These are phyloP conservation scores for Eurois occulta DNA, from an alignment of 2,888 invertebrate species.

Conservation along the genomic window DNA sequence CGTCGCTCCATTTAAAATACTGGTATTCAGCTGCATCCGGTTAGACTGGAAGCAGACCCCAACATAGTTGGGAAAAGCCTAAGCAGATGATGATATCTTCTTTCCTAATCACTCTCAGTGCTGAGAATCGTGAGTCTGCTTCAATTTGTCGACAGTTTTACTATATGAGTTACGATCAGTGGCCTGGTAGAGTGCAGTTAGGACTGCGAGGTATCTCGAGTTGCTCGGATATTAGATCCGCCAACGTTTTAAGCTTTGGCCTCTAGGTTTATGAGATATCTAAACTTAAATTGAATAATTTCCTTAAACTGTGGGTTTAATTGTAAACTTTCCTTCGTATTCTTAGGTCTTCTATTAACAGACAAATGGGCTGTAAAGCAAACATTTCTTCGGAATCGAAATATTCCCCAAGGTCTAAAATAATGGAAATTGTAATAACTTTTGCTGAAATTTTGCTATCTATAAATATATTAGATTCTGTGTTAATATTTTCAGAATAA, in stretches of 20 bases:
- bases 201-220: not conserved
- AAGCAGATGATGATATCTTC: not conserved
- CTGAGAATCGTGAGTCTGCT: not conserved
- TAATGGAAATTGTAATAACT: constrained; percentile 9
- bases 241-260: not conserved
- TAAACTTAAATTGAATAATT: not conserved
- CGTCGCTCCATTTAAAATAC: too few relatives aligned
- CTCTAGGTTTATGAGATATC: not conserved
- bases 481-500: not conserved
- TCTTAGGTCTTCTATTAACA: constrained; percentile 1
- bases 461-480: not conserved
- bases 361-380: constrained; percentile 3
- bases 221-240: not conserved
- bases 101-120: not conserved
- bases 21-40: too few relatives aligned
- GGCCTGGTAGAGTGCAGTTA: not conserved
- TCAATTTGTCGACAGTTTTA: not conserved
- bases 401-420: not conserved
- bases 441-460: constrained; percentile 2
- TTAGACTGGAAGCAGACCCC: too few relatives aligned
- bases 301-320: not conserved
- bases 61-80: too few relatives aligned
- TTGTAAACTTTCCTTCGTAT: constrained; percentile 4
- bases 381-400: constrained; percentile 10
- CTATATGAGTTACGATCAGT: not conserved